Base-by-base conservation (phyloP, 2,888 invertebrate species). In the Pyrrhia umbra region DNA sequence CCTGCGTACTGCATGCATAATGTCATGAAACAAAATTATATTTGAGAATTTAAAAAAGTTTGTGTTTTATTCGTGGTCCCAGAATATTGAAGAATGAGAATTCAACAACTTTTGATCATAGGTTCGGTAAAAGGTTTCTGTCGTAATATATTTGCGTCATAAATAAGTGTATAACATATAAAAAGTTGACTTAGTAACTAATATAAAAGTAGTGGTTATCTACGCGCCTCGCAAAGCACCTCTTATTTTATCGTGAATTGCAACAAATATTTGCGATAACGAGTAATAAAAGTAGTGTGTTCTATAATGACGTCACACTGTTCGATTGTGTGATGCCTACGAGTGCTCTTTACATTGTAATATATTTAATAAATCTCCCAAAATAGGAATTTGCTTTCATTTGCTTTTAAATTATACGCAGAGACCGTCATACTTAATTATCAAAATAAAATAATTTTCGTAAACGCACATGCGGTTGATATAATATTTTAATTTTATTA, bases 231-330 rank as follows among this genome's bases (percentile, higher is more conserved):
- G 81, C 83, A 81, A 85, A 89, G 87, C 85, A 85, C 87, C 86
- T 90, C 87, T 90, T 84, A 86, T 88, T 88, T 91, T 90, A 91
- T 92, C 90, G 82, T 71, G 83, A 83, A 83, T 85, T 88, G 88
- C 88, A 89, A 87, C 85, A 87, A 90, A 88, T 88, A 89, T 90
- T 84, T 75, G 76, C 80, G 91, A 92, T 92, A 92, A 88, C 84
- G 79, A 74, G 76, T 82, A 86, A 89, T 90, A 89, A 90, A 88
- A 87, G 82, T 87, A 84, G 85, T 86, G 85, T 88, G 80, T 80
- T 82, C 75, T 71, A 75, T 80, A 79, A 76, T 91, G 86, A 89
- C 88, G 88, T 91, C 85, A 87, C 60, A 61, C 50, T 78, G 70
- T 68, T 74, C 58, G 57, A 71, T 60, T 62, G 34, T 62, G 34